Evolutionary conservation across 1,140 invertebrate genomes (phyloP), one percentile per base, ranked within the genome.

Genomic region (Leptopilina boulardi): DNA sequence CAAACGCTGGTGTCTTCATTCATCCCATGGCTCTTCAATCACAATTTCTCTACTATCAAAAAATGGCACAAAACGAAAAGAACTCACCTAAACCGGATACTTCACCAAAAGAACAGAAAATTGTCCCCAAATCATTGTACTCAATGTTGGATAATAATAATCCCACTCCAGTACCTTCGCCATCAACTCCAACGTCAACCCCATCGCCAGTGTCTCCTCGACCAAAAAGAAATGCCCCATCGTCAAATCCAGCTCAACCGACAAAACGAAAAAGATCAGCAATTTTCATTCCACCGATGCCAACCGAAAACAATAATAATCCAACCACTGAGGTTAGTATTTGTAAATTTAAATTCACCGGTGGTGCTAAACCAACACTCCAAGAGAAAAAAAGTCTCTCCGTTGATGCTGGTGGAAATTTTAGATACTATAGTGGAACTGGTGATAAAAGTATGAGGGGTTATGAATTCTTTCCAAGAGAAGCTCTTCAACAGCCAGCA

Each of bases 341-440:
- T 86, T 97, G 97, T 87, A 98, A 97, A 86, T 98, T 98, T 85
- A 98, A 98, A 87, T 97, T 98, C 86, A 97, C 96, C 0, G 96
- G 96, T 4, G 96, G 97, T 0, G 95, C 96, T 30, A 96, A 96
- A 77, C 97, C 97, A 0, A 95, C 94, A 70, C 87, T 97, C 34
- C 95, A 97, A 87, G 96, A 98, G 83, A 97, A 97, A 90, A 97
- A 97, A 88, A 97, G 96, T 93, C 91, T 97, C 0, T 97, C 96
- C 0, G 95, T 97, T 1, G 96, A 97, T 86, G 95, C 95, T 0
- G 96, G 95, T 2, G 96, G 96, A 0, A 97, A 96, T 84, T 96
- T 97, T 84, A 91, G 96, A 18, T 97, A 96, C 85, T 96, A 95
- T 85, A 94, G 94, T 75, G 93, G 94, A 21, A 94, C 94, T 9